Evolutionary conservation across 2,888 invertebrate species (phyloP).

Genomic region (Idaea biselata): DNA sequence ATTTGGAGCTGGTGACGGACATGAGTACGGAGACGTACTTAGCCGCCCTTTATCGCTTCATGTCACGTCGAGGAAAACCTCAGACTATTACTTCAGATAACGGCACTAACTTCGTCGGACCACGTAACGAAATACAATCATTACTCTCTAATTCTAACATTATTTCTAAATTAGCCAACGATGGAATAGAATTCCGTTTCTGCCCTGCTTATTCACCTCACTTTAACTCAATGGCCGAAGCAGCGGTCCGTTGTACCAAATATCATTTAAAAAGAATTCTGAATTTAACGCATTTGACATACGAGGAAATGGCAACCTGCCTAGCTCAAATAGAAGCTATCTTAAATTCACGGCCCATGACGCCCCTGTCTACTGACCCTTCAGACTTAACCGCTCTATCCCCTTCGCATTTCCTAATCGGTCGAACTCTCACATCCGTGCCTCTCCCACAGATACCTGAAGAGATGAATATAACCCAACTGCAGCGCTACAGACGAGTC

Average conservation of each 20-base stretch:
- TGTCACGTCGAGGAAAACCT: constrained; percentile 9
- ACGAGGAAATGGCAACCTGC: constrained; percentile 24
- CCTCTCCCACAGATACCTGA: constrained; percentile 13
- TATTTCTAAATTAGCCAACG: constrained; percentile 2
- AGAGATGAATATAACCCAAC: constrained; percentile 1
- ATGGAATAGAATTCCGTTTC: constrained; percentile 16
- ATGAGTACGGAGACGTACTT: constrained; percentile 6
- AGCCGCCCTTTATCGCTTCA: constrained; percentile 2
- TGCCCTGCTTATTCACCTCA: constrained; percentile 20
- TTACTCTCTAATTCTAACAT: constrained; percentile 5
- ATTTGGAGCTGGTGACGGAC: constrained; percentile 6
- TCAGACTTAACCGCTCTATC: constrained; percentile 16
- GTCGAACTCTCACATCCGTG: constrained; percentile 12
- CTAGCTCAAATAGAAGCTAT: constrained; percentile 22
- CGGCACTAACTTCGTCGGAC: constrained; percentile 9
- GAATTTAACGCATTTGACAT: constrained; percentile 15
- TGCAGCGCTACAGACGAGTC: constrained; percentile 18
- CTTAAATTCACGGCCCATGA: constrained; percentile 24
- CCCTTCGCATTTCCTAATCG: constrained; percentile 24
- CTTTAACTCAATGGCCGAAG: constrained; percentile 21
- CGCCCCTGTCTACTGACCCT: constrained; percentile 22
- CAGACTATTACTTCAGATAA: constrained; percentile 10
- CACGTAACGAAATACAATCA: constrained; percentile 6
- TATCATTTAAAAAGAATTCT: constrained; percentile 17
- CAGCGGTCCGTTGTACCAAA: constrained; percentile 20